Evolutionary conservation across 2,888 invertebrate genomes (phyloP).

Genomic region (Myopa tessellatipennis): DNA sequence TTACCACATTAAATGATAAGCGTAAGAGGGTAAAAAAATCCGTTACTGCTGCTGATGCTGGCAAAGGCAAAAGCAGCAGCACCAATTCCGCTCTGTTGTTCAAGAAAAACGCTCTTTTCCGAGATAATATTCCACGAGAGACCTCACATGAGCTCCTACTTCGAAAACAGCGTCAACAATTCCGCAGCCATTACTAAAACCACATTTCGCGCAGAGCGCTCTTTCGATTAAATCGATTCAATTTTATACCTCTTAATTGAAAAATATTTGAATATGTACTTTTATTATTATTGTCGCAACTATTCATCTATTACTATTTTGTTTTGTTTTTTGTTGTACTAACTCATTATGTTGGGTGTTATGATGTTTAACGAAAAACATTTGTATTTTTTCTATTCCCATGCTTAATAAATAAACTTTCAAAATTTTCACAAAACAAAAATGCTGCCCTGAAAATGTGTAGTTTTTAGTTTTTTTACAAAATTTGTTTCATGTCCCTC

Average conservation of each 20-base stretch:
- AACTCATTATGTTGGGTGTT: too few relatives aligned
- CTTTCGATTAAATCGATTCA: neutral
- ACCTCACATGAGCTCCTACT: slow-evolving; percentile 49
- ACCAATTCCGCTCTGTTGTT: slow-evolving; percentile 50
- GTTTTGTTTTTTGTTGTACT: too few relatives aligned
- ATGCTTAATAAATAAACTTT: neutral
- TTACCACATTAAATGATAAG: slow-evolving; percentile 40
- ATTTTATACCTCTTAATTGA: neutral
- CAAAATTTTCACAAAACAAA: too few relatives aligned
- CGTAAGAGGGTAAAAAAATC: slow-evolving; percentile 38
- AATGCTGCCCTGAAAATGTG: too few relatives aligned
- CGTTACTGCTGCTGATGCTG: slow-evolving; percentile 1
- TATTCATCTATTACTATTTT: too few relatives aligned
- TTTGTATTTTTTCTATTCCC: neutral
- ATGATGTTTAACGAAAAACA: too few relatives aligned
- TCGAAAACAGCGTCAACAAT: slow-evolving; percentile 45
- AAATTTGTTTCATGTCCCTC: too few relatives aligned
- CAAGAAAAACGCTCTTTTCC: slow-evolving; percentile 50
- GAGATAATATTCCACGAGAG: slow-evolving; percentile 46
- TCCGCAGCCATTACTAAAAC: slow-evolving; percentile 37
- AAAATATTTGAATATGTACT: too few relatives aligned
- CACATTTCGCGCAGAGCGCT: neutral
- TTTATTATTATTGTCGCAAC: too few relatives aligned
- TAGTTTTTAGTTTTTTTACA: too few relatives aligned
- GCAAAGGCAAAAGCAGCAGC: neutral